Percentiles rank a stretch among this genome's conserved stretches.
Evolutionary conservation across 2,888 invertebrate genomes (phyloP).

Genomic region (Microdon myrmicae): DNA sequence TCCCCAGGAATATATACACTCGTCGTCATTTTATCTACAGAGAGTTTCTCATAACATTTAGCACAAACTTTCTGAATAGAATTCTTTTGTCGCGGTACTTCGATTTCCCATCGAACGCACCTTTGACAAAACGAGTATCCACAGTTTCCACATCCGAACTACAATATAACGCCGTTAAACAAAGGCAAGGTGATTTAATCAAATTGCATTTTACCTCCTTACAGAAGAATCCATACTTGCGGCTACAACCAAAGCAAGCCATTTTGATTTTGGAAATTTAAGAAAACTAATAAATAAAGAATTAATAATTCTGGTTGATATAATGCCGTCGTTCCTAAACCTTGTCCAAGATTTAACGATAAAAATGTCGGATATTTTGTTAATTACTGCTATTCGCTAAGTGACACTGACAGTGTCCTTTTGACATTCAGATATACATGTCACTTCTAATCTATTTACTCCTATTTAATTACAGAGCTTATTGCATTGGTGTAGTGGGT

Average conservation of each 20-base stretch:
- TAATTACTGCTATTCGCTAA: no score
- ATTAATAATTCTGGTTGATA: no score
- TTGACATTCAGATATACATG: no score
- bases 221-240: slow-evolving; percentile 76
- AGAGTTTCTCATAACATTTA: slow-evolving; percentile 64
- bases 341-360: no score
- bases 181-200: neutral
- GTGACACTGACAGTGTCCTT: no score
- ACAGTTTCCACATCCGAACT: slow-evolving; percentile 86
- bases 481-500: no score
- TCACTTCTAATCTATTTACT: no score
- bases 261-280: no score
- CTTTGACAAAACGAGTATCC: slow-evolving; percentile 85
- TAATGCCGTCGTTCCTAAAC: no score
- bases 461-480: no score
- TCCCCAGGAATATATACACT: slow-evolving; percentile 44
- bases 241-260: slow-evolving; percentile 80
- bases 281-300: no score
- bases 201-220: slow-evolving; percentile 72
- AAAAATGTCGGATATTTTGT: no score
- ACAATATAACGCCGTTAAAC: slow-evolving; percentile 34
- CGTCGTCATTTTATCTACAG: slow-evolving; percentile 58
- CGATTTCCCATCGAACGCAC: slow-evolving; percentile 79
- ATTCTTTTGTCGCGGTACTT: slow-evolving; percentile 72
- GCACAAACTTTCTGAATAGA: slow-evolving; percentile 76